Evolutionary conservation across 2,888 invertebrate genomes (phyloP).

Genomic region (Morpho deidamia): DNA sequence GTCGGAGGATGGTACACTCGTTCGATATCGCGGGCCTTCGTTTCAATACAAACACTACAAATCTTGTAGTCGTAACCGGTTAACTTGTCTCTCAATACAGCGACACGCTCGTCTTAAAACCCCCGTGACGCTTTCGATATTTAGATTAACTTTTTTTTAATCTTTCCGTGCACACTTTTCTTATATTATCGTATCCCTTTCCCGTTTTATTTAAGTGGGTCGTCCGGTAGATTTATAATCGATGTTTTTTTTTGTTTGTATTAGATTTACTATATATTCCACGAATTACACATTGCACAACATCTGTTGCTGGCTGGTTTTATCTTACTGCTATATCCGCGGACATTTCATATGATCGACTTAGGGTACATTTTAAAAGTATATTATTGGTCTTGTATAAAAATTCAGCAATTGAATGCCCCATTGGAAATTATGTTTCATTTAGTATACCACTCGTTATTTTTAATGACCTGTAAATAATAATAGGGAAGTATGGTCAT

Average conservation of each 20-base stretch:
- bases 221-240: constrained; percentile 23
- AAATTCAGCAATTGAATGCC: no score
- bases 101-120: constrained; percentile 37
- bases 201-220: constrained; percentile 15
- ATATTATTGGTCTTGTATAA: no score
- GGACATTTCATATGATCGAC: background rate
- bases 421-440: no score
- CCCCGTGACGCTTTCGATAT: constrained; percentile 34
- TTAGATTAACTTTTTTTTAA: constrained; percentile 15
- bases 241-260: constrained; percentile 22
- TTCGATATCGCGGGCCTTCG: constrained; percentile 23
- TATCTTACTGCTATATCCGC: constrained; percentile 6
- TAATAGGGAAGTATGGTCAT: no score
- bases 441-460: no score
- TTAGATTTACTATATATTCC: constrained; percentile 17
- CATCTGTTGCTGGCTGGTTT: constrained; percentile 15
- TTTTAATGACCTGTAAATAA: no score
- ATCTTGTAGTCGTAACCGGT: constrained; percentile 6
- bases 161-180: constrained; percentile 23
- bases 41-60: constrained; percentile 6
- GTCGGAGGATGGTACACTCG: constrained; percentile 75
- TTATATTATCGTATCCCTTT: constrained; percentile 20
- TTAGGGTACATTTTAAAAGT: background rate
- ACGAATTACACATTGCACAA: constrained; percentile 22
- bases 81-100: constrained; percentile 38